phyloP scores from a whole-genome alignment of 2,113 vertebrate genomes.

The Ictalurus furcatus region DNA sequence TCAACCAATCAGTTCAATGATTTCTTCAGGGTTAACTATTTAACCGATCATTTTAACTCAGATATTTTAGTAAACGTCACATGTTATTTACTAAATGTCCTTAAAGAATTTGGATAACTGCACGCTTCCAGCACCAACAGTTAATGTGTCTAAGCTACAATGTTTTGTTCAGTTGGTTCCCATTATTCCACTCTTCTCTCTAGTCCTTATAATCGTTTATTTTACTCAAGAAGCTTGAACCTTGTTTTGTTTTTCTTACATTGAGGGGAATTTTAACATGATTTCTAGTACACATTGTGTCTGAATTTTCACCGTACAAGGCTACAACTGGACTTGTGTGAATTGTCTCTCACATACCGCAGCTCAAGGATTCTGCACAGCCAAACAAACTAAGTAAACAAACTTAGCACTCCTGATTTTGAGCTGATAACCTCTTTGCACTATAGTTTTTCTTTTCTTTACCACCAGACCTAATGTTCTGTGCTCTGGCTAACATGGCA shows the following conservation, averaged over 20 bases:
- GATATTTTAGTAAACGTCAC: neutral
- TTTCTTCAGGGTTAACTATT: conserved; percentile 13
- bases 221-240: neutral
- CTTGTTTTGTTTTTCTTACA: neutral
- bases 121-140: neutral
- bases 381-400: conserved; percentile 2
- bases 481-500: neutral
- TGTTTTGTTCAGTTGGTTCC: neutral
- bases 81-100: neutral
- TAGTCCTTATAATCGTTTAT: neutral
- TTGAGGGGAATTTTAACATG: neutral
- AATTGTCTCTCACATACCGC: neutral
- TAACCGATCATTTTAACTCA: neutral
- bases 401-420: neutral
- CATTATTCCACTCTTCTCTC: neutral
- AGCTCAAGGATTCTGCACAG: conserved; percentile 11
- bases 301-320: neutral
- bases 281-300: neutral
- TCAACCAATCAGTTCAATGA: neutral
- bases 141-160: neutral
- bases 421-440: no score
- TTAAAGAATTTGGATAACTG: neutral
- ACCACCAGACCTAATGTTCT: neutral
- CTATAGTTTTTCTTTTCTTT: neutral
- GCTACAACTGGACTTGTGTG: neutral